phyloP scores from a whole-genome alignment of 2,797 vertebrate genomes.

The Balearica regulorum region DNA sequence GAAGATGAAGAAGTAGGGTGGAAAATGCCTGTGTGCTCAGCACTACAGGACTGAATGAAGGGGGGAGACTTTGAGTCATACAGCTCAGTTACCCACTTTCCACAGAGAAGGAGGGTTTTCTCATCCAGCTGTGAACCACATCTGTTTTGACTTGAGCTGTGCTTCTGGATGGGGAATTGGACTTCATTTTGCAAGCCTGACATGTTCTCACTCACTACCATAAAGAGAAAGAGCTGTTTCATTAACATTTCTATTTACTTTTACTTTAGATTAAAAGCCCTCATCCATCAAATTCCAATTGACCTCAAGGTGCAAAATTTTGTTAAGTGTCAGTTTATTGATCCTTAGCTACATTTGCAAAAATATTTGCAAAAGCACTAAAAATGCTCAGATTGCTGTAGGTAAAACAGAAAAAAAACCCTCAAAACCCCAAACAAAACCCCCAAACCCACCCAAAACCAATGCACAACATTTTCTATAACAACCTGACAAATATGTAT shows the following conservation, averaged over 20 bases:
- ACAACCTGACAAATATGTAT: neutral
- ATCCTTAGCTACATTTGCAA: neutral
- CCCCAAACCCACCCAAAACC: too few species aligned
- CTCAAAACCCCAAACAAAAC: too few species aligned
- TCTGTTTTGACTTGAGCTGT: neutral
- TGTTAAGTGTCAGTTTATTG: neutral
- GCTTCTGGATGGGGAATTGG: neutral
- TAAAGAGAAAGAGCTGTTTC: neutral
- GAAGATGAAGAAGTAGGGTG: neutral
- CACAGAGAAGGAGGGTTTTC: neutral
- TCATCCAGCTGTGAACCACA: neutral
- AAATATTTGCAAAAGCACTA: neutral
- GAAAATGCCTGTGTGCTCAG: neutral
- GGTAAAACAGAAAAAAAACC: neutral
- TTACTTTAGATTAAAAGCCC: neutral
- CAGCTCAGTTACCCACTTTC: neutral
- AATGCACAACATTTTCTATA: neutral
- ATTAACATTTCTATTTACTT: neutral
- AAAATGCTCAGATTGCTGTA: neutral
- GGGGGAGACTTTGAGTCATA: neutral
- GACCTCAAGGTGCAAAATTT: neutral
- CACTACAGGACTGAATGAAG: neutral
- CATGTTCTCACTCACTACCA: neutral
- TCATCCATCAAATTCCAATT: neutral
- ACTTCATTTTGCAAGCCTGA: neutral